Conservation (phyloP, 2,113 vertebrate species). For the Charina bottae region DNA sequence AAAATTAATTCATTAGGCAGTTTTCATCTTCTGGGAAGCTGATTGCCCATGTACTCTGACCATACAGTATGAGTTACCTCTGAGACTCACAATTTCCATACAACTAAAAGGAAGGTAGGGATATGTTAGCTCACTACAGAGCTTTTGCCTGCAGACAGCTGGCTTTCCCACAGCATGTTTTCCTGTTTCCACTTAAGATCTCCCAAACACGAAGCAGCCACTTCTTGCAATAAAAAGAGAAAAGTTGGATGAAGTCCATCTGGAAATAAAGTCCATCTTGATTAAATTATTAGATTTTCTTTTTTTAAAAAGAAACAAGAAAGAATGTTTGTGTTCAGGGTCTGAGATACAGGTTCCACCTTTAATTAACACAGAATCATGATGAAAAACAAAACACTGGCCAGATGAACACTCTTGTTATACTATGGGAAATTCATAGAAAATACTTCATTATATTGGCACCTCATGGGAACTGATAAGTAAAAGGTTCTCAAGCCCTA, state of each 20-base stretch:
- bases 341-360: slow-evolving; percentile 36
- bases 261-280: slow-evolving; percentile 14
- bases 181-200: neutral
- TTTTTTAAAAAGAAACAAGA: slow-evolving; percentile 11
- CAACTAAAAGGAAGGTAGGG: neutral
- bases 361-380: slow-evolving; percentile 29
- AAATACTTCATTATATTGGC: slow-evolving; percentile 22
- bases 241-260: slow-evolving; percentile 26
- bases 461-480: neutral
- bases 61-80: neutral
- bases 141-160: neutral
- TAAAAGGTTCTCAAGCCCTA: neutral
- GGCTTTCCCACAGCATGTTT: neutral
- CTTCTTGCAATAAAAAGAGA: slow-evolving; percentile 34
- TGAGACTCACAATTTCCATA: neutral
- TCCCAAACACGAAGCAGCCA: neutral
- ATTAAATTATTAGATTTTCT: slow-evolving; percentile 33
- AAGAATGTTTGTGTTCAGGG: slow-evolving; percentile 33
- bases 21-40: neutral
- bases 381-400: slow-evolving; percentile 24
- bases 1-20: neutral
- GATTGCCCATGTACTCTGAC: neutral
- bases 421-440: slow-evolving; percentile 42
- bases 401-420: slow-evolving; percentile 32
- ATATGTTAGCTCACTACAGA: neutral